These are phyloP conservation scores for Rousettus leschenaultii DNA, from an alignment of 2,113 vertebrate genomes.

Conservation along the genomic window DNA sequence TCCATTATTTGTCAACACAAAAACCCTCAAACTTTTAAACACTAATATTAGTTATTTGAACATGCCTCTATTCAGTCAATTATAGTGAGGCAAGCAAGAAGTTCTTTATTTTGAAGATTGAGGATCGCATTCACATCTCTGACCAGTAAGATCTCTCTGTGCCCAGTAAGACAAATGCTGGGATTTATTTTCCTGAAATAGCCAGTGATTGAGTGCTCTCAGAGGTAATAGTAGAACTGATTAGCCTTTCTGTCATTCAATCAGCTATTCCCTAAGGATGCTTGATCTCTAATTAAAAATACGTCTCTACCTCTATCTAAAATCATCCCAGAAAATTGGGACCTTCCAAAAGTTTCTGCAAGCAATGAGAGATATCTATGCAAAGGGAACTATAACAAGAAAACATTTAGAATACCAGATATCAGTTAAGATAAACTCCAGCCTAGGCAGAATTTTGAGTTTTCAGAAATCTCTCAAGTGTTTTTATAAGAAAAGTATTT, in stretches of 20 bases:
- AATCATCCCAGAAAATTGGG: background rate
- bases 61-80: background rate
- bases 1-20: background rate
- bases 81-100: background rate
- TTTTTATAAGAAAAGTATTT: background rate
- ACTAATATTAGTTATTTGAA: background rate
- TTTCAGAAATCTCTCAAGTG: background rate
- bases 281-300: background rate
- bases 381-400: background rate
- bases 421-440: background rate
- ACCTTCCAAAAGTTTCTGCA: background rate
- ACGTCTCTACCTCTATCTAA: background rate
- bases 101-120: background rate
- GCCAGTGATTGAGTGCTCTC: background rate
- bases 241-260: background rate
- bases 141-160: background rate
- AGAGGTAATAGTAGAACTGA: background rate
- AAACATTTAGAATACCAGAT: background rate
- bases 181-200: background rate
- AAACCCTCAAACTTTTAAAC: background rate
- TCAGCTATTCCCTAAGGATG: background rate
- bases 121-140: background rate
- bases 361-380: background rate
- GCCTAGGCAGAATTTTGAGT: background rate
- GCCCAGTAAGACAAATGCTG: background rate